phyloP scores from a whole-genome alignment of 2,113 vertebrate species.

The Accipiter cooperii region DNA sequence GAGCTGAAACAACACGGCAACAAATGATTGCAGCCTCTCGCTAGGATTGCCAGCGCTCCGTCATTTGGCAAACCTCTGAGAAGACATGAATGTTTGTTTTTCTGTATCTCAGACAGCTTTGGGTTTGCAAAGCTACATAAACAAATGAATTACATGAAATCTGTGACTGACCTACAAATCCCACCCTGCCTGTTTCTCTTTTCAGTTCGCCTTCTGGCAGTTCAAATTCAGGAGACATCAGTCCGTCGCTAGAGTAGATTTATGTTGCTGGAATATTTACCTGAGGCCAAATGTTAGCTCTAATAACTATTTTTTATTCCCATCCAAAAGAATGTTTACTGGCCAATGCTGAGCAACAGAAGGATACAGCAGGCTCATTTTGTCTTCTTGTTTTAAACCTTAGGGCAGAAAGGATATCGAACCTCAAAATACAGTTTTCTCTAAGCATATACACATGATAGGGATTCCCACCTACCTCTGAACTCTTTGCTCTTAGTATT shows the following conservation, averaged over 20 bases:
- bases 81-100: neutral
- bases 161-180: conserved; percentile 15
- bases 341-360: neutral
- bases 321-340: neutral
- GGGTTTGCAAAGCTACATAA: conserved; percentile 27
- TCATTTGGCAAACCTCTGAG: neutral
- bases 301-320: neutral
- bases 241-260: neutral
- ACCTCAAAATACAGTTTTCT: neutral
- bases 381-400: neutral
- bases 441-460: neutral
- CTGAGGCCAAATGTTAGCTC: neutral
- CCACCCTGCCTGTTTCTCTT: neutral
- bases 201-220: neutral
- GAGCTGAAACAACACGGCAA: neutral
- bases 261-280: conserved; percentile 23
- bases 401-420: neutral
- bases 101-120: neutral
- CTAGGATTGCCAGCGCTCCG: neutral
- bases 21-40: neutral
- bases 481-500: neutral
- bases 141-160: conserved; percentile 47
- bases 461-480: neutral
- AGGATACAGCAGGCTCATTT: neutral
- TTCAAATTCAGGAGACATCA: conserved; percentile 6